Percentiles rank a stretch among this genome's conserved stretches.
Evolutionary conservation across 2,888 invertebrate species (phyloP).

Genomic region (Dynastes tityus): DNA sequence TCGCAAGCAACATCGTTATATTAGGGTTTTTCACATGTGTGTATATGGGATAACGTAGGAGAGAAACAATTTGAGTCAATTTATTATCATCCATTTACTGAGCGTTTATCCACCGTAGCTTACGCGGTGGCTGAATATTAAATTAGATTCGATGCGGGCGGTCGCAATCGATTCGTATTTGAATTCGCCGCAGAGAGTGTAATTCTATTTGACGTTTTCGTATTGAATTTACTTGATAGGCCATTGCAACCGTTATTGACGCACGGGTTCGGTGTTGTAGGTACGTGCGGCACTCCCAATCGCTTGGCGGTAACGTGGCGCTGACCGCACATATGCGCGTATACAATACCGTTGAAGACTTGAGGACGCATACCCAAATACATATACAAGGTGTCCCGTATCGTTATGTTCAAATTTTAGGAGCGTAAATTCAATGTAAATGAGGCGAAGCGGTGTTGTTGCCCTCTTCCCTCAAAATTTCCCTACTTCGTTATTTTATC

Average conservation of each 20-base stretch:
- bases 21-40: not conserved
- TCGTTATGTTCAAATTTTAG: too few species aligned
- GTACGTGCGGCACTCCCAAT: not conserved
- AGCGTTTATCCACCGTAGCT: slow-evolving; percentile 38
- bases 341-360: not conserved
- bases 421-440: too few species aligned
- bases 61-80: slow-evolving; percentile 33
- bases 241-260: slow-evolving; percentile 44
- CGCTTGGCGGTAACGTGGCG: not conserved
- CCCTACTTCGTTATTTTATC: too few species aligned
- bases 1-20: too few species aligned
- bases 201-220: slow-evolving; percentile 45
- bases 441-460: too few species aligned
- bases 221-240: slow-evolving; percentile 46
- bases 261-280: not conserved
- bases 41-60: not conserved
- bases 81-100: slow-evolving; percentile 37
- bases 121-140: slow-evolving; percentile 37
- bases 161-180: slow-evolving; percentile 13
- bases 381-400: not conserved
- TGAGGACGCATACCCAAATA: not conserved
- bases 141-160: slow-evolving; percentile 39
- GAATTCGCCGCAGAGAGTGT: slow-evolving; percentile 40
- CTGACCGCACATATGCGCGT: not conserved
- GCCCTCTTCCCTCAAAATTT: too few species aligned